Base-by-base conservation (phyloP, 2,113 vertebrate genomes). In the Thamnaconus septentrionalis region DNA sequence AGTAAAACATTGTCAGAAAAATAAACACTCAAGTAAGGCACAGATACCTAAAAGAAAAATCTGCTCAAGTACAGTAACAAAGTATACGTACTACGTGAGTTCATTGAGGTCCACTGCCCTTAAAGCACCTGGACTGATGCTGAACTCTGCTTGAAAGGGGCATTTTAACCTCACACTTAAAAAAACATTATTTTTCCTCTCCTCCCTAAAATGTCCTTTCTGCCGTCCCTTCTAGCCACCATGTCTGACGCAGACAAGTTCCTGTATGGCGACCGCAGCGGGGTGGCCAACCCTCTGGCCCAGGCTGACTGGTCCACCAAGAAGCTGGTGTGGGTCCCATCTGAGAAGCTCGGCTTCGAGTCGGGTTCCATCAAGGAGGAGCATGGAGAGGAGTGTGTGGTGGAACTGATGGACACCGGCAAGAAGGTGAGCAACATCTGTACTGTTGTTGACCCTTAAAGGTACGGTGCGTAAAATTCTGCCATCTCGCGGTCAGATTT, bases 301-400 rank as follows among this genome's bases (percentile, higher is more conserved):
- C 92, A 93, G 87, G 92, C 92, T 0, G 92, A 93, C 87, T 93
- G 92, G 92, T 56, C 91, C 64, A 65, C 87, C 72, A 92, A 92
- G 78, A 92, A 92, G 85, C 89, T 93, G 61, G 90, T 93, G 51
- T 93, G 92, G 92, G 48, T 93, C 65, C 92, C 92, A 18, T 93
- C 91, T 0, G 92, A 92, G 79, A 92, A 88, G 81, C 56, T 87
- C 50, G 92, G 92, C 72, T 93, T 91, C 0, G 92, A 92, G 80
- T 59, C 86, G 0, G 91, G 91, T 41, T 91, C 90, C 0, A 3
- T 93, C 59, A 92, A 91, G 62, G 92, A 91, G 79, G 92, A 93
- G 78, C 61, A 66, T 0, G 90, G 89, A 44, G 92, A 93, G 0
- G 92, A 93, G 84, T 92, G 91, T 18, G 0, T 88, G 18, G 92